phyloP scores from a whole-genome alignment of 2,113 vertebrate genomes.

The Peromyscus polionotus region DNA sequence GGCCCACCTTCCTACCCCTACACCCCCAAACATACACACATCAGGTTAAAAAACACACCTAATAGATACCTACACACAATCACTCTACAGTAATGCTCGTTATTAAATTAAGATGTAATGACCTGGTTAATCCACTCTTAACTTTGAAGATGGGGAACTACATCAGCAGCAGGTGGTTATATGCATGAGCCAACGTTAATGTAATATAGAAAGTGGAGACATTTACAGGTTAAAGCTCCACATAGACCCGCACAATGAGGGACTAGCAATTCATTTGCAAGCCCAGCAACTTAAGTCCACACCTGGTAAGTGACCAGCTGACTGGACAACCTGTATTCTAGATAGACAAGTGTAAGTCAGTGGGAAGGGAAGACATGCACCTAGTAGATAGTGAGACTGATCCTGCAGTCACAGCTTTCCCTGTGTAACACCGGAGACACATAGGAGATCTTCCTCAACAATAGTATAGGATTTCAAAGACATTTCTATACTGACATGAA shows the following conservation, averaged over 20 bases:
- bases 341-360: slow-evolving; percentile 90
- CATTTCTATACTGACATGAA: slow-evolving; percentile 82
- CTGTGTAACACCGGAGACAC: slow-evolving; percentile 86
- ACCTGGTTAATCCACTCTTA: slow-evolving; percentile 92
- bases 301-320: slow-evolving; percentile 90
- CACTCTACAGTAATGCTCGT: slow-evolving; percentile 98
- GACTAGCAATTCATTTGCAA: slow-evolving; percentile 86
- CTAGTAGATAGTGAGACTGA: slow-evolving; percentile 90
- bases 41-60: slow-evolving; percentile 85
- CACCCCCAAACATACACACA: slow-evolving; percentile 64
- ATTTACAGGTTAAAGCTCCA: slow-evolving; percentile 88
- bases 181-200: slow-evolving; percentile 92
- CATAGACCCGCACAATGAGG: slow-evolving; percentile 88
- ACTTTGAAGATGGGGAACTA: slow-evolving; percentile 94
- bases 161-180: slow-evolving; percentile 95
- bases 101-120: slow-evolving; percentile 96
- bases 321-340: slow-evolving; percentile 94
- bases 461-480: slow-evolving; percentile 72
- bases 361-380: slow-evolving; percentile 89
- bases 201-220: slow-evolving; percentile 90
- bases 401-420: slow-evolving; percentile 93
- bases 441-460: slow-evolving; percentile 88
- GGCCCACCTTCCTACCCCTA: slow-evolving; percentile 83
- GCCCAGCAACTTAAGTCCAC: slow-evolving; percentile 88
- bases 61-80: slow-evolving; percentile 92